Percentiles rank a stretch among this genome's conserved stretches.
Evolutionary conservation across 2,888 invertebrate genomes (phyloP).

Genomic region (Clivina fossor): DNA sequence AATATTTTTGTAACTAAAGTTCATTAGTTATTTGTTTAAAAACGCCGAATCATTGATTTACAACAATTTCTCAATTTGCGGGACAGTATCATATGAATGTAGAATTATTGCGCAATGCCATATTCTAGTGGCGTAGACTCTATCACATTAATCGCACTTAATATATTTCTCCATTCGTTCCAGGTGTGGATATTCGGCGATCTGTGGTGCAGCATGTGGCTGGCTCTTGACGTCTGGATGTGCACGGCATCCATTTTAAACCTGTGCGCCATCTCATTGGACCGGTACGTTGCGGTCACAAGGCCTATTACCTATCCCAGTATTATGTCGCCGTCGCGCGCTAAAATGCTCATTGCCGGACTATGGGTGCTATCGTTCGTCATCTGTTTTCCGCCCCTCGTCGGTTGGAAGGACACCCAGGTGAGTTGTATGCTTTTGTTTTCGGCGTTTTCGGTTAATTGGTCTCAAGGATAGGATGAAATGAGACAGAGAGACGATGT

Average conservation of each 20-base stretch:
- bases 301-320: constrained; percentile 94
- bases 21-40: no score
- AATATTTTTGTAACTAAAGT: no score
- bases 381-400: constrained; percentile 94
- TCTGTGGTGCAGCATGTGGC: constrained; percentile 95
- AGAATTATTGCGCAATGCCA: no score
- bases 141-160: no score
- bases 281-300: constrained; percentile 95
- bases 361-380: constrained; percentile 95
- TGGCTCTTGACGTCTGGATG: constrained; percentile 98
- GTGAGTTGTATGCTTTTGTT: constrained; percentile 49
- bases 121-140: no score
- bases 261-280: constrained; percentile 91
- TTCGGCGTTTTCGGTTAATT: no score
- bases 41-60: no score
- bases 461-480: no score
- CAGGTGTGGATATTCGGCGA: constrained; percentile 97
- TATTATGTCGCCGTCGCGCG: constrained; percentile 82
- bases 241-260: constrained; percentile 97
- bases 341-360: constrained; percentile 83
- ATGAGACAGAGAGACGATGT: no score
- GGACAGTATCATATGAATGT: no score
- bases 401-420: constrained; percentile 80
- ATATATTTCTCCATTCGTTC: background rate
- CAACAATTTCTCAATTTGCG: no score